A percentile compares a stretch with the other conserved stretches of the same genome.
These are phyloP conservation scores for human (Homo sapiens) DNA, from an alignment of 2,113 vertebrate species.

Conservation along the genomic window GRCh38 chr1:93616001-93616500, in stretches of 20 bases:
- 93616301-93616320: conserved; percentile 64
- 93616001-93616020: neutral
- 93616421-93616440: conserved; percentile 50
- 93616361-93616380: conserved; percentile 31
- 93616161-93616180: neutral
- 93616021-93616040: conserved; percentile 35
- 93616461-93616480: neutral
- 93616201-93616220: conserved; percentile 27
- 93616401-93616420: conserved; percentile 49
- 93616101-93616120: neutral
- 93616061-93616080: neutral
- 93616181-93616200: neutral
- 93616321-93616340: conserved; percentile 55
- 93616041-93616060: conserved; percentile 10
- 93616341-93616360: conserved; percentile 53
- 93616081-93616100: neutral
- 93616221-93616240: conserved; percentile 53
- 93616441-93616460: conserved; percentile 21
- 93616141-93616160: neutral
- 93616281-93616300: conserved; percentile 52
- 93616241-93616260: conserved; percentile 50
- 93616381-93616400: conserved; percentile 33
- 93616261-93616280: conserved; percentile 34
- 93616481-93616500: conserved; percentile 50
- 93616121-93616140: neutral